phyloP scores from a whole-genome alignment of 2,113 vertebrate species.

The Amblyornis subalaris region DNA sequence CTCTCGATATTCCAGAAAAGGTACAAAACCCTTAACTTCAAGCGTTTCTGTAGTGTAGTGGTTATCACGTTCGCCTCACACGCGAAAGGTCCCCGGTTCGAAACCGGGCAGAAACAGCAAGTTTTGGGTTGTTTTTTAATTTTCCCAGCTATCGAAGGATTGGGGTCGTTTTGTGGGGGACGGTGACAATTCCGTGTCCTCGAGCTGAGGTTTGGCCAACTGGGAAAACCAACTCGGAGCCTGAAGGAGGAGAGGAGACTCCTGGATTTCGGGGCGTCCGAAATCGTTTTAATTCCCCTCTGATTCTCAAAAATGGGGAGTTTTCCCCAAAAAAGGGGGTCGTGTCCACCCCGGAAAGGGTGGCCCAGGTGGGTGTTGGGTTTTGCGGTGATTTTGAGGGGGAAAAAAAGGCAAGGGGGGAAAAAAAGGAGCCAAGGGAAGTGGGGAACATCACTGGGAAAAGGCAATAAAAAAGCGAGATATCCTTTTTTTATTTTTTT shows the following conservation, averaged over 20 bases:
- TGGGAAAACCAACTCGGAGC: accelerated
- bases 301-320: no score
- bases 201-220: not conserved
- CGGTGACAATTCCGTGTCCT: not conserved
- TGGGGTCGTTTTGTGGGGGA: not conserved
- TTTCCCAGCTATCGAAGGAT: accelerated
- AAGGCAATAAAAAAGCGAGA: accelerated
- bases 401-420: not conserved
- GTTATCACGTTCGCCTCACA: constrained; percentile 62
- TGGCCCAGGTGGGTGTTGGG: no score
- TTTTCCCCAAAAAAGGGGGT: not conserved
- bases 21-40: no score
- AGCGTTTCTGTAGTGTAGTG: constrained; percentile 60
- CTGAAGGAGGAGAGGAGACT: accelerated
- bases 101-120: constrained; percentile 46
- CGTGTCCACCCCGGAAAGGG: not conserved
- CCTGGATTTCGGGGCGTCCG: accelerated
- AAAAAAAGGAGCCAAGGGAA: no score
- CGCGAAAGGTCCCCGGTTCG: constrained; percentile 59
- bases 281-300: not conserved
- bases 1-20: accelerated
- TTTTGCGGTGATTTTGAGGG: no score
- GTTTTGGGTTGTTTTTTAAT: not conserved
- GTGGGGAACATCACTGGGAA: no score
- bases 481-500: no score